Evolutionary conservation across 2,888 invertebrate genomes (phyloP).

Genomic region (Tachina grossa): DNA sequence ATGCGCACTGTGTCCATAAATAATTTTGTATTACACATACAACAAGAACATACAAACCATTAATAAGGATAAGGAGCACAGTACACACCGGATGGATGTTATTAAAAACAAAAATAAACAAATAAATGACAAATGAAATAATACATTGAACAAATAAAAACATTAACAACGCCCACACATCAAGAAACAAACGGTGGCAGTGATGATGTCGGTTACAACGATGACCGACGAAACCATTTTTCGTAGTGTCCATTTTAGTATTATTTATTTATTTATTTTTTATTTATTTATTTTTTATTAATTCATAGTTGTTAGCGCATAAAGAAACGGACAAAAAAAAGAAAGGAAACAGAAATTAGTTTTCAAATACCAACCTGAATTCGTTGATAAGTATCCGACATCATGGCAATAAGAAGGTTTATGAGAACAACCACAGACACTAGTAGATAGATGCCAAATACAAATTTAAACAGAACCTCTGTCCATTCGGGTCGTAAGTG

Average conservation of each 20-base stretch:
- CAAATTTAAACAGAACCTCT: constrained; percentile 92
- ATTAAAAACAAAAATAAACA: constrained; percentile 41
- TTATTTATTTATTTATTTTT: neutral
- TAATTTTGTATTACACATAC: constrained; percentile 44
- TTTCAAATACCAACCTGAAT: constrained; percentile 92
- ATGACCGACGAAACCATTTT: constrained; percentile 18
- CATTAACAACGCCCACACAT: constrained; percentile 64
- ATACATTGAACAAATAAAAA: constrained; percentile 70
- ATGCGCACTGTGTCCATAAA: constrained; percentile 88
- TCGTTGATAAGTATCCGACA: constrained; percentile 99
- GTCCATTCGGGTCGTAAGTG: constrained; percentile 91
- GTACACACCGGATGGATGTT: constrained; percentile 57
- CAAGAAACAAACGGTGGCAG: constrained; percentile 67
- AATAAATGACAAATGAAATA: constrained; percentile 63
- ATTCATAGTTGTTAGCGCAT: constrained; percentile 58
- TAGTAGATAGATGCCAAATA: constrained; percentile 98
- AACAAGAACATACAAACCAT: constrained; percentile 71
- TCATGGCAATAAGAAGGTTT: constrained; percentile 99
- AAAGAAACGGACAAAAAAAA: constrained; percentile 70
- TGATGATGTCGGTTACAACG: constrained; percentile 50
- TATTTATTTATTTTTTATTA: neutral
- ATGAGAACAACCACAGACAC: constrained; percentile 98
- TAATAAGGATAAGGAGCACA: constrained; percentile 75
- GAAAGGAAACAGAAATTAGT: constrained; percentile 75
- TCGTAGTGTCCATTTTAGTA: constrained; percentile 35